Base-by-base conservation (phyloP, 2,888 invertebrate genomes). In the Mechanitis mazaeus region DNA sequence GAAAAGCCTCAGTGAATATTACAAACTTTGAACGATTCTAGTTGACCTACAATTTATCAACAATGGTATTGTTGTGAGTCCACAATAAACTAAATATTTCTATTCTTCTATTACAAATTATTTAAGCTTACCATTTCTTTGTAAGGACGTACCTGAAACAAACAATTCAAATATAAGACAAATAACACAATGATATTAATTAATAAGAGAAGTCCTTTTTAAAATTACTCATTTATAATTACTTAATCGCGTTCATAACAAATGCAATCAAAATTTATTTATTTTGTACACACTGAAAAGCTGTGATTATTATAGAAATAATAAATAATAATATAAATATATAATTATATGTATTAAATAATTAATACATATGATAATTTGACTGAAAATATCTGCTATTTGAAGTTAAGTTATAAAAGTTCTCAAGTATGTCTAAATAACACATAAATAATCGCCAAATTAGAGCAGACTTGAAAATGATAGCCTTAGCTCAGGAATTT, bases 1-100 rank as follows among this genome's bases (percentile, higher is more conserved):
- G 78, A 66, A 67, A 75, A 81, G 79, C 76, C 76, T 77, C 75
- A 76, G 74, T 73, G 72, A 71, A 72, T 71, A 75, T 76, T 74
- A 74, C 71, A 73, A 75, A 77, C 74, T 81, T 76, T 78, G 78
- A 75, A 73, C 72, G 74, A 72, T 72, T 72, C 75, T 71, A 72
- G 67, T 66, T 70, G 66, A 60, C 66, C 68, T 71, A 71, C 75
- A 75, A 76, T 63, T 65, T 65, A 60, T 64, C 65, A 63, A 64
- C 59, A 61, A 63, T 59, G 61, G 64, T 58, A 66, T 66, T 66
- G 66, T 66, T 61, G 35, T 31, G 45, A 47, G 55, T 58, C 20
- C 61, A 60, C 50, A 65, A 67, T 64, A 58, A 67, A 60, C 64
- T 61, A 60, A 20, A 20, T 20, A 20, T 46, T 31, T 45, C 54